Evolutionary conservation across 2,797 vertebrate species (phyloP).

Genomic region (Melanotaenia trifasciata): DNA sequence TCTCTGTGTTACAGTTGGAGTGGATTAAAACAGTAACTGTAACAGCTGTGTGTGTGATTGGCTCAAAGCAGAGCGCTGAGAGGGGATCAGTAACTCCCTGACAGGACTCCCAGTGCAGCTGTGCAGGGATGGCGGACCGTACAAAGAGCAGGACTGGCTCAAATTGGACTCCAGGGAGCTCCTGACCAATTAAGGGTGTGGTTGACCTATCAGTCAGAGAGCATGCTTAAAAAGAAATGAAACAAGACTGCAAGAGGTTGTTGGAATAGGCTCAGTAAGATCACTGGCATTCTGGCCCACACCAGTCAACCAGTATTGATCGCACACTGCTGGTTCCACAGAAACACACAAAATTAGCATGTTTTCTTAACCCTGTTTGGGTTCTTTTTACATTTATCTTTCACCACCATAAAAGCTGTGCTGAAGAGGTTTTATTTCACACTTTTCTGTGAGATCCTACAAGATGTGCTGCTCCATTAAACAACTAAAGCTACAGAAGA

Average conservation of each 20-base stretch:
- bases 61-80: conserved; percentile 25
- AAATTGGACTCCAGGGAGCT: conserved; percentile 62
- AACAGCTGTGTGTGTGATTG: conserved; percentile 6
- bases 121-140: conserved; percentile 17
- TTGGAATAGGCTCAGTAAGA: too few species aligned
- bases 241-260: neutral
- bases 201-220: conserved; percentile 56
- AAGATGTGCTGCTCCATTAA: neutral
- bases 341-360: neutral
- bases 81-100: conserved; percentile 32
- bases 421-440: neutral
- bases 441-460: neutral
- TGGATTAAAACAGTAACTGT: conserved; percentile 8
- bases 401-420: neutral
- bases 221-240: conserved; percentile 19
- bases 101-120: conserved; percentile 43
- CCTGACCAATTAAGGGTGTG: conserved; percentile 61
- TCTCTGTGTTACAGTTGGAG: neutral
- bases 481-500: neutral
- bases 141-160: conserved; percentile 26
- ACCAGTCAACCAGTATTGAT: neutral
- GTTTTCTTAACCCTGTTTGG: neutral
- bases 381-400: neutral
- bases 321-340: neutral
- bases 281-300: neutral